Evolutionary conservation across 2,797 vertebrate genomes (phyloP).

Genomic region (Cynopterus sphinx): DNA sequence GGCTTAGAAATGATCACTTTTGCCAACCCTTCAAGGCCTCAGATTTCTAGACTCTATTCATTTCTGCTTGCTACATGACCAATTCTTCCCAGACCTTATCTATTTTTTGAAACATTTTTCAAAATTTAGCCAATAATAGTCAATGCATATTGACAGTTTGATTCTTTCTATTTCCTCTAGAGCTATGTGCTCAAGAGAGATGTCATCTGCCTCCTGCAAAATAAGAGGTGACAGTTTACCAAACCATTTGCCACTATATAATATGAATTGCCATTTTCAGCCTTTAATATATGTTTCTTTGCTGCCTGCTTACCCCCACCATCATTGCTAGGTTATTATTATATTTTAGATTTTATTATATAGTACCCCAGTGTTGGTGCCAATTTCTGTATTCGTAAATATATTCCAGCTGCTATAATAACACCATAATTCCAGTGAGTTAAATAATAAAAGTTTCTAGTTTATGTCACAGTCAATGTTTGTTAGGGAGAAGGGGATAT

Average conservation of each 20-base stretch:
- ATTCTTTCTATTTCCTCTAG: conserved; percentile 3
- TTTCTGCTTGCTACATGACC: background rate
- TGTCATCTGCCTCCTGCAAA: background rate
- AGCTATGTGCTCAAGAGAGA: background rate
- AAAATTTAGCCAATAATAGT: background rate
- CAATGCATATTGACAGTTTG: background rate
- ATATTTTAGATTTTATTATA: background rate
- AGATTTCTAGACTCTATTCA: background rate
- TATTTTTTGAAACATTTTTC: conserved; percentile 2
- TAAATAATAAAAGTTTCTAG: background rate
- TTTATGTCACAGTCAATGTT: background rate
- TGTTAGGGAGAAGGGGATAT: background rate
- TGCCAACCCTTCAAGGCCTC: background rate
- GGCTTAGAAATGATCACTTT: background rate
- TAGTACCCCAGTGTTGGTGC: background rate
- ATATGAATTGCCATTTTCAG: background rate
- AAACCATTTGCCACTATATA: background rate
- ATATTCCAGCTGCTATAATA: background rate
- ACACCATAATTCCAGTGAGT: background rate
- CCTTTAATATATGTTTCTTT: background rate
- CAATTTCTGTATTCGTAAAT: background rate
- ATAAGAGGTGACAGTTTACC: background rate
- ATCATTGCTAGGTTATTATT: background rate
- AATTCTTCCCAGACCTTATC: background rate
- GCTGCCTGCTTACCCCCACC: background rate